Base-by-base conservation (phyloP, 37 sponge, comb jelly and placozoan genomes). In the Ianthella basta region DNA sequence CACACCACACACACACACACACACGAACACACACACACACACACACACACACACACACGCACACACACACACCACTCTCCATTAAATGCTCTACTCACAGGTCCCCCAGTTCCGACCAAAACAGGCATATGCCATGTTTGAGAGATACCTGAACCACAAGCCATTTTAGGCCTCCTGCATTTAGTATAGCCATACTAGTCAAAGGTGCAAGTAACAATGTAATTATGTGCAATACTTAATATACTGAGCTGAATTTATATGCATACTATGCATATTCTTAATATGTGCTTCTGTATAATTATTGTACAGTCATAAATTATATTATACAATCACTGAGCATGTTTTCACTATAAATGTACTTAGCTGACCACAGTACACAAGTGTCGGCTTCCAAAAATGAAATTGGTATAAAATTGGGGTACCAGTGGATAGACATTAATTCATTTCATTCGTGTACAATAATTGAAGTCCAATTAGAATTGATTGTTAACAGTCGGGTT, bases 21-120 rank as follows among this genome's bases (percentile, higher is more conserved):
- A 60, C 56, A n/a, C 6, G 8, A 37, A 0, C 39, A 15, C 60
- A 82, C 19, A 44, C 50, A 10, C 50, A 44, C 50, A 44, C 50
- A 10, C 50, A 44, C 8, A 8, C 50, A 44, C 50, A 8, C 50
- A 44, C 50, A 8, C 50, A 44, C 50, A 44, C 50, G 8, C 50
- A 44, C 50, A 44, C 50, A 44, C 50, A 44, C 8, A 72, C 54
- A 61, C 4, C 63, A 23, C 63, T 27, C n/a, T 25, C 4, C 63
- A 61, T 5, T 13, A 13, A 13, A 12, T 1, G 6, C 5, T n/a
- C 33, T 35, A 14, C 29, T 29, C 60, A 33, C 83, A 92, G 92
- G 92, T 92, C 12, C 95, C 95, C 15, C 91, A 91, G 82, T 94
- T 73, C 56, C 34, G 81, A 56, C 94, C 94, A 60, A 78, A 86